Evolutionary conservation across 2,888 invertebrate genomes (phyloP), one percentile per base, ranked within the genome.

Genomic region (Bembecia ichneumoniformis): DNA sequence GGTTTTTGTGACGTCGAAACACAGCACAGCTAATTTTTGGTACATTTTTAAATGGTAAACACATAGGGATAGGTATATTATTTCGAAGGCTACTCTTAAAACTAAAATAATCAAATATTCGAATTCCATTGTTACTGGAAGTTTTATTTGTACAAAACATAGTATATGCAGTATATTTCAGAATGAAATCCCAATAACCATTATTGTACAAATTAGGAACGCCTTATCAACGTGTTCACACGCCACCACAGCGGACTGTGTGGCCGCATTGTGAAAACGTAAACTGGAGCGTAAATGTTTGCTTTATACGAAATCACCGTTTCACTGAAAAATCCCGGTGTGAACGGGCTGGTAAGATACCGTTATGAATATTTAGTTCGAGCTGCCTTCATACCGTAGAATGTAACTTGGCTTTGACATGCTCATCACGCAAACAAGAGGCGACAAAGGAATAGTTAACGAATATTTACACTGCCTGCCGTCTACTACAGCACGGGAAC

Each of bases 401-500:
- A 54, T 53, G 52, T 57, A 51, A 49, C 49, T 44, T 52, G 59
- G 56, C 65, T 66, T 66, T 69, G 71, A 66, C 68, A 69, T 56
- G 63, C 66, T 69, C 68, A 64, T 72, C 77, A 68, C 64, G 58
- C 56, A 58, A 66, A 63, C 68, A 64, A 62, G 60, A 63, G 54
- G 63, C 60, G 66, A 75, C 76, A 78, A 77, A 76, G 77, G 77
- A 77, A 79, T 80, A 74, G 78, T 79, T 80, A 75, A 77, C 72
- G 74, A 76, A 77, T 73, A 69, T 75, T 73, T 74, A 60, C 66
- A 56, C 55, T 54, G 52, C 59, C 14, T 15, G 17, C 44, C 44
- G 13, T 5, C 40, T 40, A 40, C 40, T 3, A 40, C 14, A 16
- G 11, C 44, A 44, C 44, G 16, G 44, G 44, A 14, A 44, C 49